Evolutionary conservation across 1,140 invertebrate species (phyloP), one percentile per base, ranked within the genome.

Genomic region (Lasioglossum baleicum): DNA sequence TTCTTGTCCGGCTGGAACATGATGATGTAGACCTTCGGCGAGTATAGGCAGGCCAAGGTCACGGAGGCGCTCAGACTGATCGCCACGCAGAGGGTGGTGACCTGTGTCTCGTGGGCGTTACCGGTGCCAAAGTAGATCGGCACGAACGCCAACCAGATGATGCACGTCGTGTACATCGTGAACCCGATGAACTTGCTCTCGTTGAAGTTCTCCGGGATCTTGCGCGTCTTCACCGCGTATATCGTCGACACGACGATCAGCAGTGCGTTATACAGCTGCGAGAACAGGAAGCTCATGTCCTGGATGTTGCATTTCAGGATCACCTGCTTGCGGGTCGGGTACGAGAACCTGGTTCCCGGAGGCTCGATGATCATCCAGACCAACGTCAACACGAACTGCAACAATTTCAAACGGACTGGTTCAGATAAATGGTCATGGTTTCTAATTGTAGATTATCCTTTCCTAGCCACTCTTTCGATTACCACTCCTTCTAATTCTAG

Each of bases 121-220:
- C 94, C 94, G 13, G 95, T 96, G 4, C 95, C 95, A 83, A 96
- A 96, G 88, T 96, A 96, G 77, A 97, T 96, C 0, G 96, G 95
- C 51, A 96, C 94, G 87, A 96, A 96, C 6, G 96, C 96, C 42
- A 96, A 87, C 96, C 96, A 96, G 68, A 96, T 96, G 60, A 97
- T 95, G 87, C 96, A 96, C 0, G 96, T 96, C 7, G 95, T 95
- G 90, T 97, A 97, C 96, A 96, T 96, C 13, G 96, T 96, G 89
- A 97, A 96, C 15, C 96, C 95, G 80, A 96, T 95, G 88, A 95
- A 95, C 89, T 96, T 96, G 53, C 95, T 95, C 89, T 96, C 95
- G 92, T 96, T 97, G 90, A 97, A 97, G 82, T 96, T 96, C 86
- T 96, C 96, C 0, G 96, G 96, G 26, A 96, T 95, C 87, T 96